phyloP scores from a whole-genome alignment of 2,888 invertebrate species.

The Chrysodeixis includens region DNA sequence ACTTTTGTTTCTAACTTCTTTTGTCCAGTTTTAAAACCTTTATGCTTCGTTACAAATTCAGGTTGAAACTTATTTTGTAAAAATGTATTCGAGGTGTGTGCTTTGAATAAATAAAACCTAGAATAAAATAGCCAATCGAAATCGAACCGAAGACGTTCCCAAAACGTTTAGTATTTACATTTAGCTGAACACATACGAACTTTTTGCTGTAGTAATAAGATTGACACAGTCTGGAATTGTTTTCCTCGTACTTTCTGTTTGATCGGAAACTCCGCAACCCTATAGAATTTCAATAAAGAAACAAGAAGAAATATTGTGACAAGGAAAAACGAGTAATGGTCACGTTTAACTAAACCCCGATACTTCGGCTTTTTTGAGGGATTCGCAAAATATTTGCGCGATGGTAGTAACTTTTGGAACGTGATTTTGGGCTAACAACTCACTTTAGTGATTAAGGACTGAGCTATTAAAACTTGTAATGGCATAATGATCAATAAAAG shows the following conservation, averaged over 20 bases:
- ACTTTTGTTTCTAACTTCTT: no score
- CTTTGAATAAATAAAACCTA: background rate
- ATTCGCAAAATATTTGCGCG: conserved; percentile 81
- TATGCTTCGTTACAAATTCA: no score
- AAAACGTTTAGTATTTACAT: background rate
- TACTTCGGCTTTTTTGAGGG: conserved; percentile 82
- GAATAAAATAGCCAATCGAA: background rate
- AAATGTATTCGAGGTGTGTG: no score
- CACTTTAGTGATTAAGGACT: conserved; percentile 59
- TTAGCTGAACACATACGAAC: conserved; percentile 41
- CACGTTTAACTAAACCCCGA: conserved; percentile 69
- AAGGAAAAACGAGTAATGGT: conserved; percentile 68
- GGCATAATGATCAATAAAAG: background rate
- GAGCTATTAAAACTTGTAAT: conserved; percentile 42
- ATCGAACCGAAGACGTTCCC: background rate
- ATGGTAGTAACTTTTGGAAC: conserved; percentile 73
- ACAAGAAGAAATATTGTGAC: conserved; percentile 77
- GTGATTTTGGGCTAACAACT: conserved; percentile 64
- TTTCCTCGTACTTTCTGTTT: conserved; percentile 52
- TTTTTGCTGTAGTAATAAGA: conserved; percentile 36
- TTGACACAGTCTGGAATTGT: conserved; percentile 25
- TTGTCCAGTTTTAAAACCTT: no score
- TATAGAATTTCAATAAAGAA: conserved; percentile 86
- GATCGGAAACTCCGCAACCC: conserved; percentile 74
- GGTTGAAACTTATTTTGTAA: no score